Evolutionary conservation across 2,888 invertebrate species (phyloP).

Genomic region (Elmis aenea): DNA sequence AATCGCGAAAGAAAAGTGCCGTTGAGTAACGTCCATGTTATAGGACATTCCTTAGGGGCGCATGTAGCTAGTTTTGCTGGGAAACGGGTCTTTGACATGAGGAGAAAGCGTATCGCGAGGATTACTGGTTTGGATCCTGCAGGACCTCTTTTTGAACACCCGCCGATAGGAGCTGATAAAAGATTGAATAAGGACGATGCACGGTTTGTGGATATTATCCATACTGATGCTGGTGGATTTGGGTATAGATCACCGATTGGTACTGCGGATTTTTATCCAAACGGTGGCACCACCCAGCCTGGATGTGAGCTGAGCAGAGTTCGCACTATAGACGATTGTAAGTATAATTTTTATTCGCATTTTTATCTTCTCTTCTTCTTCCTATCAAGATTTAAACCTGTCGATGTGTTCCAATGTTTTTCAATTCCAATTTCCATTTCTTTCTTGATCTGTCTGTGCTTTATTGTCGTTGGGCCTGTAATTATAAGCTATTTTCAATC

Average conservation of each 20-base stretch:
- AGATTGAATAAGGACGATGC: constrained; percentile 54
- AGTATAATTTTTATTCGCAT: too few species aligned
- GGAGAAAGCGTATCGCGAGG: constrained; percentile 35
- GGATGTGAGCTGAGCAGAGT: too few species aligned
- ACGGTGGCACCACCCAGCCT: constrained; percentile 54
- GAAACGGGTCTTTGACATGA: constrained; percentile 26
- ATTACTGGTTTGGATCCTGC: constrained; percentile 54
- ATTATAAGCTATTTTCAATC: too few species aligned
- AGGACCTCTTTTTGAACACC: constrained; percentile 47
- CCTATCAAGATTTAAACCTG: too few species aligned
- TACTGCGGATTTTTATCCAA: constrained; percentile 55
- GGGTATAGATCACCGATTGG: constrained; percentile 46
- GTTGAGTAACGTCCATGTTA: constrained; percentile 30
- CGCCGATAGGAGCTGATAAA: constrained; percentile 41
- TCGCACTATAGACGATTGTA: too few species aligned
- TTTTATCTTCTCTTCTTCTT: too few species aligned
- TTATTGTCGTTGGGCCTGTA: too few species aligned
- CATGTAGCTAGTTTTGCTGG: constrained; percentile 37
- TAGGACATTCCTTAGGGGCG: constrained; percentile 40
- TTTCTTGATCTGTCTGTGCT: too few species aligned
- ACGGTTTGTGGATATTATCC: constrained; percentile 56
- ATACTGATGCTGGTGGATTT: constrained; percentile 55
- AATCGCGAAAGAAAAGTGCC: constrained; percentile 16
- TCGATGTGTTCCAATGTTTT: too few species aligned
- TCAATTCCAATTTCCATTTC: too few species aligned